A percentile compares a stretch with the other conserved stretches of the same genome.
Conservation (phyloP, 2,113 vertebrate species). For the Atractosteus spatula region DNA sequence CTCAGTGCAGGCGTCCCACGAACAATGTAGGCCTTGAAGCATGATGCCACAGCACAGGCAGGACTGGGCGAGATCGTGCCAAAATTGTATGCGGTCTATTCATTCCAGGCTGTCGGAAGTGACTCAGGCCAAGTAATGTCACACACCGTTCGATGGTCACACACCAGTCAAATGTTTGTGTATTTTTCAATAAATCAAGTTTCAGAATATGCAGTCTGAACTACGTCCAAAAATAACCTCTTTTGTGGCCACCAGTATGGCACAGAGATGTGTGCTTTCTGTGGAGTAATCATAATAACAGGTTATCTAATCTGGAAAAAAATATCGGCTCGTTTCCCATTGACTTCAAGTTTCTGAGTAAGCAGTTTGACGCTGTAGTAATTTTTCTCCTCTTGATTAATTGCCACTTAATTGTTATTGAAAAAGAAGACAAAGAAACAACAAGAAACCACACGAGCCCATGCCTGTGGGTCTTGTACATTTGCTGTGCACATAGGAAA, state of each 20-base stretch:
- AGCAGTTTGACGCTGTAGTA: too few species aligned
- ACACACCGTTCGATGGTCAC: not conserved
- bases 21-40: not conserved
- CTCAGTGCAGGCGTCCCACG: not conserved
- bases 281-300: not conserved
- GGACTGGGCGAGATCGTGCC: not conserved
- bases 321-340: not conserved
- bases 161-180: not conserved
- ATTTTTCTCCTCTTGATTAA: too few species aligned
- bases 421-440: too few species aligned
- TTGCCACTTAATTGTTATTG: too few species aligned
- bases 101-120: conserved; percentile 5
- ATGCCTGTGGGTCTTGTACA: too few species aligned
- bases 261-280: not conserved
- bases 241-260: not conserved
- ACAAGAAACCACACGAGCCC: too few species aligned
- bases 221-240: not conserved
- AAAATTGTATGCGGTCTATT: conserved; percentile 6
- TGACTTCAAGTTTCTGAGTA: too few species aligned
- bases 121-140: not conserved
- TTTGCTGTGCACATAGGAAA: too few species aligned
- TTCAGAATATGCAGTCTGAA: not conserved
- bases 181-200: conserved; percentile 4
- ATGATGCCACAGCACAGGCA: not conserved
- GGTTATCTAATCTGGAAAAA: not conserved